These are phyloP conservation scores for Drosophila mulleri DNA, from an alignment of 2,888 invertebrate species.

Conservation along the genomic window DNA sequence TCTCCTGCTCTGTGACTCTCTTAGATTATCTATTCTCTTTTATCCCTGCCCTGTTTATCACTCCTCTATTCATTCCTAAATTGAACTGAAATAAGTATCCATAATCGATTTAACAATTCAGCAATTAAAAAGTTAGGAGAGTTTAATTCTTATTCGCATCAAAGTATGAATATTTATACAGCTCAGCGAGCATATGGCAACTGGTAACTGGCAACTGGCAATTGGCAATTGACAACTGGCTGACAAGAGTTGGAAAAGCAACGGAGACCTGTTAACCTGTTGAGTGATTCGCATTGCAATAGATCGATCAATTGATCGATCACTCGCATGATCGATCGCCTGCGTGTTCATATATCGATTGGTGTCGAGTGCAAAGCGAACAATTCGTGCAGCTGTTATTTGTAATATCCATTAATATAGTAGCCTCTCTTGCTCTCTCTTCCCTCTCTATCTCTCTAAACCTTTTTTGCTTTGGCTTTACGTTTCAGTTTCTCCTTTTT, in stretches of 20 bases:
- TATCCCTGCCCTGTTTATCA: background rate
- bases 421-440: background rate
- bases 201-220: conserved; percentile 6
- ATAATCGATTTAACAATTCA: conserved; percentile 19
- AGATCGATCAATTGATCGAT: conserved; percentile 34
- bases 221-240: conserved; percentile 50
- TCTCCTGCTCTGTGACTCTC: background rate
- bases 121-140: conserved; percentile 39
- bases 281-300: conserved; percentile 38
- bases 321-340: conserved; percentile 38
- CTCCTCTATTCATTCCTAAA: background rate
- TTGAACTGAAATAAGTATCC: conserved; percentile 31
- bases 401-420: conserved; percentile 4
- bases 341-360: conserved; percentile 5
- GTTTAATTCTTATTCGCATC: conserved; percentile 29
- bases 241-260: conserved; percentile 42
- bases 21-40: no score
- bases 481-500: background rate
- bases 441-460: background rate
- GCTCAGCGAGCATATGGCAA: conserved; percentile 17
- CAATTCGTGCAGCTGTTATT: conserved; percentile 4
- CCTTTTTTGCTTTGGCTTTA: background rate
- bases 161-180: conserved; percentile 52
- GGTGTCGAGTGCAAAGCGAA: conserved; percentile 11
- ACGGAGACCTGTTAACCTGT: conserved; percentile 18